Conservation (phyloP, 2,113 vertebrate genomes). For the Pelecanus crispus region DNA sequence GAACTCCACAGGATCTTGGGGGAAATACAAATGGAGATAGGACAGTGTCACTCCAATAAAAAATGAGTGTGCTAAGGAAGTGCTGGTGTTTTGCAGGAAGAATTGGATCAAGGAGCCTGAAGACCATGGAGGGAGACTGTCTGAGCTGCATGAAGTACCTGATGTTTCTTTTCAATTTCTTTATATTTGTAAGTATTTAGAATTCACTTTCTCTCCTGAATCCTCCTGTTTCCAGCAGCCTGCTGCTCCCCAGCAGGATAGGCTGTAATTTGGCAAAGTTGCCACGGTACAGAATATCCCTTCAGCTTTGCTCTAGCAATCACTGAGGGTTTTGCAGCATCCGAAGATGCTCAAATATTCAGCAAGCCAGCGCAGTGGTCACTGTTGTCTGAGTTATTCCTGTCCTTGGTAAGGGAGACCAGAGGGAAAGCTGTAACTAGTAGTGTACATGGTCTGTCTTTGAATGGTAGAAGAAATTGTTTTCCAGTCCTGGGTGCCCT, state of each 20-base stretch:
- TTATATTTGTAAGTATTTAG: conserved; percentile 90
- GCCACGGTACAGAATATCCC: not conserved
- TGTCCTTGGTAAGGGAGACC: not conserved
- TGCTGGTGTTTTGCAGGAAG: conserved; percentile 72
- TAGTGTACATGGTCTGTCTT: not conserved
- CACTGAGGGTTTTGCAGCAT: not conserved
- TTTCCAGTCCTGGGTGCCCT: not conserved
- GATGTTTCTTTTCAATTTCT: conserved; percentile 96
- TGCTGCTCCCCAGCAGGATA: not conserved
- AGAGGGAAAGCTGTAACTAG: not conserved
- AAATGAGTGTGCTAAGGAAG: not conserved
- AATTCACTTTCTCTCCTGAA: not conserved
- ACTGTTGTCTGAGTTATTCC: not conserved
- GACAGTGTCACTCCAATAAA: not conserved
- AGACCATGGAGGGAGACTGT: conserved; percentile 90
- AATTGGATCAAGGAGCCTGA: conserved; percentile 68
- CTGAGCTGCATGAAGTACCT: conserved; percentile 93
- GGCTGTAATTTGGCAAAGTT: not conserved
- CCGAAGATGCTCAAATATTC: not conserved
- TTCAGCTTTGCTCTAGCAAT: not conserved
- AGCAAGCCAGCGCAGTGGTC: not conserved
- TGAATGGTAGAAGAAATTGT: not conserved
- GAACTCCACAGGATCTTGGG: not conserved
- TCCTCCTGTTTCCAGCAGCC: not conserved
- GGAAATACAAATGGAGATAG: not conserved